A percentile compares a stretch with the other conserved stretches of the same genome.
These are phyloP conservation scores for Alligator mississippiensis DNA, from an alignment of 2,113 vertebrate species.

Conservation along the genomic window DNA sequence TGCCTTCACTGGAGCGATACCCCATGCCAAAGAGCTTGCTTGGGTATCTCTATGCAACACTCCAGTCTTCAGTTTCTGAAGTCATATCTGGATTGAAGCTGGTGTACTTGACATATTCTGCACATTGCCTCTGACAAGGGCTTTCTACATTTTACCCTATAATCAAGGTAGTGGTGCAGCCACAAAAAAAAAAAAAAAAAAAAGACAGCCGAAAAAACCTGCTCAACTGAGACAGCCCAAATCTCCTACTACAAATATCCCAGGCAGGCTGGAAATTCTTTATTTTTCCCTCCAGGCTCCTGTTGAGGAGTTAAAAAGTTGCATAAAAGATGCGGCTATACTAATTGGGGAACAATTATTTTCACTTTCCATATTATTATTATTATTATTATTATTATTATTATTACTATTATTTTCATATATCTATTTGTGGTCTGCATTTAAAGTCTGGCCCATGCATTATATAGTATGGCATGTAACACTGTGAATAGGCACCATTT, in stretches of 20 bases:
- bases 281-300: not conserved
- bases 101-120: not conserved
- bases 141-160: not conserved
- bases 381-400: not conserved
- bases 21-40: too few species aligned
- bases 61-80: not conserved
- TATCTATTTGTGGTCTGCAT: not conserved
- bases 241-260: not conserved
- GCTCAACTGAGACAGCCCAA: not conserved
- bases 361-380: not conserved
- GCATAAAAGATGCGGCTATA: not conserved
- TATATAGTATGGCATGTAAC: not conserved
- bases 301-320: not conserved
- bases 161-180: not conserved
- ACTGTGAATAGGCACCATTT: not conserved
- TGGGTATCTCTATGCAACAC: too few species aligned
- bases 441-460: not conserved
- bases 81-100: not conserved
- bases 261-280: not conserved
- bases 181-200: too few species aligned
- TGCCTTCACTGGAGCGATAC: too few species aligned
- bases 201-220: not conserved
- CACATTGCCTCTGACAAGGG: not conserved
- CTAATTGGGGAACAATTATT: not conserved
- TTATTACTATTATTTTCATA: not conserved